phyloP scores from a whole-genome alignment of 2,113 vertebrate species.

The Platanista minor region DNA sequence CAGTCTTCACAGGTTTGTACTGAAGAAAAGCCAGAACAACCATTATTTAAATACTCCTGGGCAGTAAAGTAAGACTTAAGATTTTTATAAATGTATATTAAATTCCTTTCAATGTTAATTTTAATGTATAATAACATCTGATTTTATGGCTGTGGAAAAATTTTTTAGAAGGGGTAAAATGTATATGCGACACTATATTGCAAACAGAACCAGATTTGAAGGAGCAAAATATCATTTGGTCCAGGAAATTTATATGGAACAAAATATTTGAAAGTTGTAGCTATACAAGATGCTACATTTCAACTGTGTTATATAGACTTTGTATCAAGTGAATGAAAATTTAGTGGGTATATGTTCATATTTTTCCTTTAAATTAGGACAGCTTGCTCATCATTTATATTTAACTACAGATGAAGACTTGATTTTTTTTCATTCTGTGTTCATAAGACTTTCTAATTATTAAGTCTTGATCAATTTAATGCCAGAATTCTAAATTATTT shows the following conservation, averaged over 20 bases:
- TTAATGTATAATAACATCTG: background rate
- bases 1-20: background rate
- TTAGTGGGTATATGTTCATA: background rate
- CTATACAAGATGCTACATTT: background rate
- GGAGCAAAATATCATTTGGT: background rate
- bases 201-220: background rate
- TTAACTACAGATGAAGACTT: background rate
- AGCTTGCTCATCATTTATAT: background rate
- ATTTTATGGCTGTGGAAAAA: background rate
- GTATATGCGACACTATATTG: background rate
- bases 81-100: constrained; percentile 5
- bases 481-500: background rate
- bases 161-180: background rate
- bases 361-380: background rate
- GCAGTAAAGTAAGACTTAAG: background rate
- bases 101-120: background rate
- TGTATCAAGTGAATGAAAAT: background rate
- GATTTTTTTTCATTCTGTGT: background rate
- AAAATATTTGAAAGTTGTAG: background rate
- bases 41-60: background rate
- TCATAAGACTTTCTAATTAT: background rate
- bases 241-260: background rate
- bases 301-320: background rate
- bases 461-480: background rate
- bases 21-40: background rate